A percentile compares a stretch with the other conserved stretches of the same genome.
These are phyloP conservation scores for Varecia variegata DNA, from an alignment of 2,797 vertebrate species.

Conservation along the genomic window DNA sequence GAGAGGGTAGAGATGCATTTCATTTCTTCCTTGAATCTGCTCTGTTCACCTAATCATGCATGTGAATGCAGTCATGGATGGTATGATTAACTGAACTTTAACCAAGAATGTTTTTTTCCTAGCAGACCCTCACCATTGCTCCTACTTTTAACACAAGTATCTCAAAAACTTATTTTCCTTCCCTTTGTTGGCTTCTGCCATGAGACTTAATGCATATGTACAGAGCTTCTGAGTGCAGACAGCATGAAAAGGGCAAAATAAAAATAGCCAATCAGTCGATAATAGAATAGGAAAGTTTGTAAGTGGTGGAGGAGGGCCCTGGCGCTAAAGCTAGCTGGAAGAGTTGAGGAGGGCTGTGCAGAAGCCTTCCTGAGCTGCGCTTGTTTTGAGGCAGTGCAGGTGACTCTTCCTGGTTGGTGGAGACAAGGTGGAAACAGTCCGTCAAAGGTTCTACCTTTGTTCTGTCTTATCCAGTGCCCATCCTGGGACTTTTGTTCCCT, in stretches of 20 bases:
- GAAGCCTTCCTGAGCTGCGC: not conserved
- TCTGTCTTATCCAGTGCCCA: not conserved
- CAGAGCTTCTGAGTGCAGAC: not conserved
- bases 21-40: not conserved
- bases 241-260: conserved; percentile 19
- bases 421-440: not conserved
- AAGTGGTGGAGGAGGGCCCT: not conserved
- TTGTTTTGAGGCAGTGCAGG: not conserved
- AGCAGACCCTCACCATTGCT: not conserved
- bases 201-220: not conserved
- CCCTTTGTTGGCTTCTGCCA: not conserved
- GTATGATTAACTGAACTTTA: not conserved
- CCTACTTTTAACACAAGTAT: not conserved
- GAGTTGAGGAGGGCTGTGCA: not conserved
- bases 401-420: not conserved
- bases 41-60: not conserved
- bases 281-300: not conserved
- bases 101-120: not conserved
- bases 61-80: not conserved
- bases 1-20: not conserved
- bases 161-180: not conserved
- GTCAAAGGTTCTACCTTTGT: not conserved
- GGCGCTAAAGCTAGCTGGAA: not conserved
- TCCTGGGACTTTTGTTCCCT: not conserved
- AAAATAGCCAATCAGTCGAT: conserved; percentile 33